These are phyloP conservation scores for Idaea aversata DNA, from an alignment of 2,888 invertebrate species.

Conservation along the genomic window DNA sequence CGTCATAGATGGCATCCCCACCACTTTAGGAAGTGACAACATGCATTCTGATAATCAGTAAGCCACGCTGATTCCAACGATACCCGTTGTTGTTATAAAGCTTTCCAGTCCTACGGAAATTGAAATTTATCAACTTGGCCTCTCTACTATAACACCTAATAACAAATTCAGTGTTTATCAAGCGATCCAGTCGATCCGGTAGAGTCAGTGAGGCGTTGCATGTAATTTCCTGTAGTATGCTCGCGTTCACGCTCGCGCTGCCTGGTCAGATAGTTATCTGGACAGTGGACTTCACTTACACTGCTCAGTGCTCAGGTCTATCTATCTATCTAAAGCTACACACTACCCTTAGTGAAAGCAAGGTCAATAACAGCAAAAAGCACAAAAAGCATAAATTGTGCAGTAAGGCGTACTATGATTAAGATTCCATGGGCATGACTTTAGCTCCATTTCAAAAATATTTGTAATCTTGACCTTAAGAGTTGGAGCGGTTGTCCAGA, in stretches of 20 bases:
- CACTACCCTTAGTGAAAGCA: neutral
- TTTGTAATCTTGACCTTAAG: neutral
- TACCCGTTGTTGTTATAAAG: no score
- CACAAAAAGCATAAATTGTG: neutral
- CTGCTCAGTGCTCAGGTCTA: neutral
- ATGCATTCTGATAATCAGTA: no score
- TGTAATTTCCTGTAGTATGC: slow-evolving; percentile 31
- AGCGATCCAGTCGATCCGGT: slow-evolving; percentile 1
- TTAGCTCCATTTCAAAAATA: no score
- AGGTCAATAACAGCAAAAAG: neutral
- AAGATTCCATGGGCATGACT: no score
- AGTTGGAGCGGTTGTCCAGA: no score
- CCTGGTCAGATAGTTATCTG: slow-evolving; percentile 15
- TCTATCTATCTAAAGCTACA: neutral
- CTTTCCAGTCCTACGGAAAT: no score
- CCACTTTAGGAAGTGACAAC: no score
- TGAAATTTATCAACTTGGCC: no score
- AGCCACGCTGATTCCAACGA: no score
- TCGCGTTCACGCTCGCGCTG: slow-evolving; percentile 13
- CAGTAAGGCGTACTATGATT: neutral
- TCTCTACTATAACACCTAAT: no score
- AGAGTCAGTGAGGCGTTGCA: slow-evolving; percentile 14
- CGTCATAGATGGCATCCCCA: no score
- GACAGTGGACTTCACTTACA: slow-evolving; percentile 3
- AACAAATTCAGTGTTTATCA: neutral